phyloP scores from a whole-genome alignment of 2,888 invertebrate genomes.

The Heliconius hortense region DNA sequence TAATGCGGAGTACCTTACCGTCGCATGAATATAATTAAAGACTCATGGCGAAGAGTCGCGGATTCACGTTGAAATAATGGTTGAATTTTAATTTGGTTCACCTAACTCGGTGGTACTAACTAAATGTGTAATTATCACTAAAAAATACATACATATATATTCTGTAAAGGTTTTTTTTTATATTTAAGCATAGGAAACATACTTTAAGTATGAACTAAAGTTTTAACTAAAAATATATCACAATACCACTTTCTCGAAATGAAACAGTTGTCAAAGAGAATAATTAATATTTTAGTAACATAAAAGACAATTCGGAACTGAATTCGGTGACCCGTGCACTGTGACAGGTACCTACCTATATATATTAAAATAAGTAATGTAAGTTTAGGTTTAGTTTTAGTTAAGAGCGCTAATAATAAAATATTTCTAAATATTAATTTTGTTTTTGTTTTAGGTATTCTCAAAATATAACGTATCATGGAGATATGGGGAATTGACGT shows the following conservation, averaged over 20 bases:
- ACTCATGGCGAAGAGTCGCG: conserved; percentile 20
- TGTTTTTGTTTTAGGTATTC: conserved; percentile 82
- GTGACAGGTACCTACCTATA: neutral
- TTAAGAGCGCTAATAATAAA: neutral
- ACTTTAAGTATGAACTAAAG: neutral
- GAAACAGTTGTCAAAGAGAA: neutral
- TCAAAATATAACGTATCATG: conserved; percentile 87
- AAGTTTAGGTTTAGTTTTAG: neutral
- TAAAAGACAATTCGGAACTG: neutral
- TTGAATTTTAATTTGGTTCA: conserved; percentile 32
- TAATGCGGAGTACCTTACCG: conserved; percentile 7
- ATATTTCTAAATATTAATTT: neutral
- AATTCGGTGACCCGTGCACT: conserved; percentile 5
- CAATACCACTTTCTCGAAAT: neutral
- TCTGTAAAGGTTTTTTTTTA: neutral
- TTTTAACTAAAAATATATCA: neutral
- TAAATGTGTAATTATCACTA: neutral
- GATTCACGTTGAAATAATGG: conserved; percentile 33
- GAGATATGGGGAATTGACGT: conserved; percentile 84
- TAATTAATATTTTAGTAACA: conserved; percentile 9
- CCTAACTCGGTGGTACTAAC: conserved; percentile 7
- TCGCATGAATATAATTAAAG: conserved; percentile 35
- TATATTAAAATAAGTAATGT: neutral
- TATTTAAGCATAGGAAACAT: neutral
- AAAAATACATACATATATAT: neutral